phyloP scores from a whole-genome alignment of 1,140 invertebrate species.

The Glossosoma conforme region DNA sequence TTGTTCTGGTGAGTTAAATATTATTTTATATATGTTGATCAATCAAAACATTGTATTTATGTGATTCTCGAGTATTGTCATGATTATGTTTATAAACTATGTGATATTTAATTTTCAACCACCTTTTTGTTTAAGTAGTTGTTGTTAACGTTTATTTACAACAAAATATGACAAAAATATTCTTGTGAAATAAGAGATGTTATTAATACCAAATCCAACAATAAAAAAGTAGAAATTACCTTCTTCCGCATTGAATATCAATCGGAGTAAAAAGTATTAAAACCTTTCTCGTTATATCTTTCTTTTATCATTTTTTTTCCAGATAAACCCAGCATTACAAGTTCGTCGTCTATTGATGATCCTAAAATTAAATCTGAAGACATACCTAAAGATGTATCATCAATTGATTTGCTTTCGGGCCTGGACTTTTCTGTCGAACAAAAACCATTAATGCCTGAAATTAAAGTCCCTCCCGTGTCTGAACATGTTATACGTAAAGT shows the following conservation, averaged over 20 bases:
- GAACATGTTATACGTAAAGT: conserved; percentile 41
- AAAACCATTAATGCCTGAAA: conserved; percentile 61
- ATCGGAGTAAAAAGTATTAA: too few species aligned
- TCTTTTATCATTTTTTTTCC: too few species aligned
- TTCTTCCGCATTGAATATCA: too few species aligned
- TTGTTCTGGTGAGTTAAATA: conserved; percentile 11
- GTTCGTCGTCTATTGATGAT: conserved; percentile 18
- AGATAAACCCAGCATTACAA: conserved; percentile 16
- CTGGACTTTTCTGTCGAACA: conserved; percentile 70
- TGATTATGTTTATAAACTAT: too few species aligned
- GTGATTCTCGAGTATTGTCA: too few species aligned
- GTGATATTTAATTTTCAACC: conserved; percentile 15
- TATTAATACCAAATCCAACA: too few species aligned
- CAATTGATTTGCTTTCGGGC: conserved; percentile 71
- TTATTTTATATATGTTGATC: neutral
- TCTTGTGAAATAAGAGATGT: neutral
- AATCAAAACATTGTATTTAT: too few species aligned
- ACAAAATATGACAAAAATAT: neutral
- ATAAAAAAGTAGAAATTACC: too few species aligned
- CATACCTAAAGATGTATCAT: conserved; percentile 46
- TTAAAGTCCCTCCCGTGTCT: conserved; percentile 48
- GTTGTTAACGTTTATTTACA: neutral
- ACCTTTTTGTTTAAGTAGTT: conserved; percentile 23
- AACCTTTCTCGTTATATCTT: too few species aligned
- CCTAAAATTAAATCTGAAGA: conserved; percentile 25